These are phyloP conservation scores for Galemys pyrenaicus DNA, from an alignment of 2,113 vertebrate genomes.

Conservation along the genomic window DNA sequence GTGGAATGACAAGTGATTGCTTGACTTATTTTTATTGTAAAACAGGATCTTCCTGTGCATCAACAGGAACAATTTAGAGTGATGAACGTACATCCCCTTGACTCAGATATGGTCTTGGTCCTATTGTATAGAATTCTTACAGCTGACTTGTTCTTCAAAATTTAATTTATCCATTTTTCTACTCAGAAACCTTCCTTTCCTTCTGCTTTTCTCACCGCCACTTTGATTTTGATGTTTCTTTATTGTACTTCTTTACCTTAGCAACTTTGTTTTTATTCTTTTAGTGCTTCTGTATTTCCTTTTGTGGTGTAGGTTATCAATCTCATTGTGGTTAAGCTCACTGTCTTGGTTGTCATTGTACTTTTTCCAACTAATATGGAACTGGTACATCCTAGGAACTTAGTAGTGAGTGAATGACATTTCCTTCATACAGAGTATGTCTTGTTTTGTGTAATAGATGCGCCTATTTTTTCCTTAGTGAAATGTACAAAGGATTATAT, in stretches of 20 bases:
- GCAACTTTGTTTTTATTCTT: background rate
- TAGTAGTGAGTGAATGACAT: background rate
- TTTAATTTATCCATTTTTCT: background rate
- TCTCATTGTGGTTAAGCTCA: background rate
- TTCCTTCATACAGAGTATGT: background rate
- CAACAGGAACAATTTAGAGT: background rate
- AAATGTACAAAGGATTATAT: background rate
- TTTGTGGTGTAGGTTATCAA: background rate
- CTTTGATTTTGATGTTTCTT: constrained; percentile 3
- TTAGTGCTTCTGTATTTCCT: background rate
- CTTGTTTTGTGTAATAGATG: background rate
- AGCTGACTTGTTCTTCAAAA: background rate
- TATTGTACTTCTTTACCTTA: background rate
- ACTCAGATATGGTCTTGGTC: background rate
- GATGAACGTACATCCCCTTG: background rate
- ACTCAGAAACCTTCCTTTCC: background rate
- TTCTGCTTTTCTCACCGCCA: no score
- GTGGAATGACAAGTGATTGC: background rate
- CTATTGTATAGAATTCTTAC: background rate
- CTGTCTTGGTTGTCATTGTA: background rate
- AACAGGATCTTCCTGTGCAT: background rate
- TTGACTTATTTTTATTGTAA: background rate
- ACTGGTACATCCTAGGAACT: background rate
- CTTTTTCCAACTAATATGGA: background rate
- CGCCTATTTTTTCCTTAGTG: background rate